phyloP scores from a whole-genome alignment of 2,888 invertebrate genomes.

The Tachina fera region DNA sequence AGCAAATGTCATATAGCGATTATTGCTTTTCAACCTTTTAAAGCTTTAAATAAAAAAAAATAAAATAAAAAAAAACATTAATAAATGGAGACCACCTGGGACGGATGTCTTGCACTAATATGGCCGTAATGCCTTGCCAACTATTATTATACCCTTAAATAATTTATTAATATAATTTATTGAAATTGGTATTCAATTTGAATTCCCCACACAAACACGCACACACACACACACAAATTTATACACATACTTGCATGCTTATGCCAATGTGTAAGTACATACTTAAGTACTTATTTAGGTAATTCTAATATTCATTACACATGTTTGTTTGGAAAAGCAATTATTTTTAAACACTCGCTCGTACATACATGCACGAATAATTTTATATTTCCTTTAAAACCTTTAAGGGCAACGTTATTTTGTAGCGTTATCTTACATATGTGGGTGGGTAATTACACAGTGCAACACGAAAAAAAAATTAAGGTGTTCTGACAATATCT shows the following conservation, averaged over 20 bases:
- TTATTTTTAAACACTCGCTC: slow-evolving; percentile 22
- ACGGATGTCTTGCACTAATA: slow-evolving; percentile 54
- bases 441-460: too few species aligned
- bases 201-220: background rate
- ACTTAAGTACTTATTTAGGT: background rate
- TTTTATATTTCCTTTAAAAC: slow-evolving; percentile 46
- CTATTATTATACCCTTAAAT: slow-evolving; percentile 31
- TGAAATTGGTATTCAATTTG: slow-evolving; percentile 23
- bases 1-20: background rate
- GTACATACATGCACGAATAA: background rate
- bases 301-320: slow-evolving; percentile 56
- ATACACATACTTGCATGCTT: background rate
- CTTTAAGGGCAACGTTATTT: slow-evolving; percentile 18
- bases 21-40: slow-evolving; percentile 1
- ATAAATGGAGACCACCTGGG: slow-evolving; percentile 43
- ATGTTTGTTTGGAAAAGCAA: slow-evolving; percentile 49
- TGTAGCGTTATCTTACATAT: too few species aligned
- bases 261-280: background rate
- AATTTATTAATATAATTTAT: slow-evolving; percentile 26
- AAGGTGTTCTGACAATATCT: too few species aligned
- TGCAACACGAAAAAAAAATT: too few species aligned
- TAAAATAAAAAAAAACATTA: background rate
- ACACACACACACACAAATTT: background rate
- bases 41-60: background rate
- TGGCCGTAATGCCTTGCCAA: slow-evolving; percentile 11